These are phyloP conservation scores for Alectoris magna DNA, from an alignment of 2,797 vertebrate genomes.

Conservation along the genomic window DNA sequence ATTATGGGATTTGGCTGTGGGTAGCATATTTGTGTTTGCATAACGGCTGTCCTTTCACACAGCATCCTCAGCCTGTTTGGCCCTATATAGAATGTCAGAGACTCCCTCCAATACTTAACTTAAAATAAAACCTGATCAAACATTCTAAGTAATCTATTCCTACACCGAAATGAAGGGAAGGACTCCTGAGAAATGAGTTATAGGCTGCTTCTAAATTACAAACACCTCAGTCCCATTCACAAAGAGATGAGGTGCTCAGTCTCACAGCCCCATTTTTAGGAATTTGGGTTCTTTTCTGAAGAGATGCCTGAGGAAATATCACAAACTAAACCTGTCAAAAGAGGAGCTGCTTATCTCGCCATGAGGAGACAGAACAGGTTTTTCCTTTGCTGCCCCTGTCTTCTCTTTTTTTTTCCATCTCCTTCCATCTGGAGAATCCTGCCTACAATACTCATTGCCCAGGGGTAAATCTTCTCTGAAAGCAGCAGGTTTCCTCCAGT, in stretches of 20 bases:
- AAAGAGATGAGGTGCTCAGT: constrained; percentile 21
- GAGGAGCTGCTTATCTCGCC: constrained; percentile 22
- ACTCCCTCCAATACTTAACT: constrained; percentile 34
- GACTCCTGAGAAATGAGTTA: constrained; percentile 50
- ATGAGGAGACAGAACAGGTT: constrained; percentile 25
- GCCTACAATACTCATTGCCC: neutral
- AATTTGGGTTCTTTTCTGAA: constrained; percentile 31
- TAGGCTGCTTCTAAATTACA: constrained; percentile 52
- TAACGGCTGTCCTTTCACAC: constrained; percentile 64
- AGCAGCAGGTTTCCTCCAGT: neutral
- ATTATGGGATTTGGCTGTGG: constrained; percentile 46
- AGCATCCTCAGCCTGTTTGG: neutral
- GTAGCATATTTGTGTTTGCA: constrained; percentile 53
- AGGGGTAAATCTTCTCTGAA: constrained; percentile 12
- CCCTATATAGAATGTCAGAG: constrained; percentile 61
- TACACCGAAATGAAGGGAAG: constrained; percentile 55
- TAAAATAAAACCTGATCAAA: constrained; percentile 72
- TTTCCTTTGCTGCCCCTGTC: neutral
- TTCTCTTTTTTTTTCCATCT: neutral
- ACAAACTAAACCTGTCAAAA: constrained; percentile 12
- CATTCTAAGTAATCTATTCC: constrained; percentile 57
- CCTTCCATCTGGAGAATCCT: neutral
- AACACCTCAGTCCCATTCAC: constrained; percentile 18
- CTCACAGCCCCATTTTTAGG: constrained; percentile 21
- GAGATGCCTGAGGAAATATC: constrained; percentile 38